Conservation (phyloP, 2,888 invertebrate species). For the Philhelius pedissequus region DNA sequence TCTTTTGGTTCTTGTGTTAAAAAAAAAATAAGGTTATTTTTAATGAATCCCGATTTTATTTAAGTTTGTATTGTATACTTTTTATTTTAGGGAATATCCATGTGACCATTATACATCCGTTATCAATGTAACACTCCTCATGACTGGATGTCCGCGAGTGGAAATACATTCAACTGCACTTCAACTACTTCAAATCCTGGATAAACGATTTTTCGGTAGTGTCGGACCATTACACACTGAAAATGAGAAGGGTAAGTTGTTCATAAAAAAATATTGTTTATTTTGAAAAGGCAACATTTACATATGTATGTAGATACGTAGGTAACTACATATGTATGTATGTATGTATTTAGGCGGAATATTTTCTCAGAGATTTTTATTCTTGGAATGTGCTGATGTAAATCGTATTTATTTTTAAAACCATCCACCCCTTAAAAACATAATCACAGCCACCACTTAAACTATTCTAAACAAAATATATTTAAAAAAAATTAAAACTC, state of each 20-base stretch:
- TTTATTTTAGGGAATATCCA: conserved; percentile 90
- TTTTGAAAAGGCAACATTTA: too few species aligned
- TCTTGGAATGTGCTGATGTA: too few species aligned
- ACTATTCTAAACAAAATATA: too few species aligned
- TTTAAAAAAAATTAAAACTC: too few species aligned
- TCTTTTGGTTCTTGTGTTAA: neutral
- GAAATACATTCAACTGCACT: conserved; percentile 96
- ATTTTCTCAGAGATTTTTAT: too few species aligned
- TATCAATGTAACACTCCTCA: conserved; percentile 97
- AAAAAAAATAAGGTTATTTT: neutral
- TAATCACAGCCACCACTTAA: too few species aligned
- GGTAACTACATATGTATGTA: too few species aligned
- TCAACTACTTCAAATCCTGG: conserved; percentile 94
- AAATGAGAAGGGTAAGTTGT: conserved; percentile 89
- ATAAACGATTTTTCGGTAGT: conserved; percentile 96
- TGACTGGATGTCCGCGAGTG: conserved; percentile 95
- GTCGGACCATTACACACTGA: conserved; percentile 85
- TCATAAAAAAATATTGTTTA: too few species aligned
- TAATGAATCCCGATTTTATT: neutral
- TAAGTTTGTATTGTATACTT: neutral
- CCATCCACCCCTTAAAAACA: too few species aligned
- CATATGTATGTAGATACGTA: too few species aligned
- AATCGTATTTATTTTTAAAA: too few species aligned
- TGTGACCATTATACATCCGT: conserved; percentile 99
- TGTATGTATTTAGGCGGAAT: too few species aligned